These are phyloP conservation scores for Rhogogaster chlorosoma DNA, from an alignment of 2,888 invertebrate genomes.

Conservation along the genomic window DNA sequence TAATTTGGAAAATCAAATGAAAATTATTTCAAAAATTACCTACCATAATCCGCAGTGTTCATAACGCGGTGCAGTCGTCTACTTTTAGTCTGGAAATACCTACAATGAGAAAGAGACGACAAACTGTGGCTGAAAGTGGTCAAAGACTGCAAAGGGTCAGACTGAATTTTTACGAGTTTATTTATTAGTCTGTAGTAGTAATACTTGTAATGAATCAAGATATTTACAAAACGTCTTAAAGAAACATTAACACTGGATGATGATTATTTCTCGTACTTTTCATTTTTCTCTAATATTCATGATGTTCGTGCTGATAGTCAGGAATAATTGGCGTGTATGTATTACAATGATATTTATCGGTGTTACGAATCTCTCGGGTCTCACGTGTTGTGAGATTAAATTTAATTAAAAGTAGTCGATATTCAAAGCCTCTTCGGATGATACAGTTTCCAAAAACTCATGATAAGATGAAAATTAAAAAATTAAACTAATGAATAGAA, in stretches of 20 bases:
- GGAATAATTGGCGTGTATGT: constrained; percentile 16
- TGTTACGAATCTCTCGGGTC: background rate
- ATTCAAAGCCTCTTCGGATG: constrained; percentile 10
- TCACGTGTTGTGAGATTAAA: background rate
- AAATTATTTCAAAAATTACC: background rate
- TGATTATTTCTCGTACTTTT: constrained; percentile 10
- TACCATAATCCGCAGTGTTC: background rate
- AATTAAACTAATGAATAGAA: background rate
- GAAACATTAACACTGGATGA: constrained; percentile 37
- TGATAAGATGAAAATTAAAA: background rate
- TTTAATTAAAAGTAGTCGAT: background rate
- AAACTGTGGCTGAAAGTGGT: background rate
- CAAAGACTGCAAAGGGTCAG: background rate
- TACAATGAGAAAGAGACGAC: background rate
- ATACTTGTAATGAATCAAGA: constrained; percentile 39
- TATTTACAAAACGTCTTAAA: constrained; percentile 47
- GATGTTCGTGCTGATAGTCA: constrained; percentile 5
- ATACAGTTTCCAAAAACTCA: background rate
- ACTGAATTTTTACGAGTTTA: constrained; percentile 29
- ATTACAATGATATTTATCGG: constrained; percentile 13
- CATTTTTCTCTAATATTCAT: background rate
- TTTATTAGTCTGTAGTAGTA: constrained; percentile 39
- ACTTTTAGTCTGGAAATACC: background rate
- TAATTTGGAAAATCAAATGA: background rate
- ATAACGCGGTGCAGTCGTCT: background rate